These are phyloP conservation scores for Ispidina lecontei DNA, from an alignment of 2,797 vertebrate genomes.

Conservation along the genomic window DNA sequence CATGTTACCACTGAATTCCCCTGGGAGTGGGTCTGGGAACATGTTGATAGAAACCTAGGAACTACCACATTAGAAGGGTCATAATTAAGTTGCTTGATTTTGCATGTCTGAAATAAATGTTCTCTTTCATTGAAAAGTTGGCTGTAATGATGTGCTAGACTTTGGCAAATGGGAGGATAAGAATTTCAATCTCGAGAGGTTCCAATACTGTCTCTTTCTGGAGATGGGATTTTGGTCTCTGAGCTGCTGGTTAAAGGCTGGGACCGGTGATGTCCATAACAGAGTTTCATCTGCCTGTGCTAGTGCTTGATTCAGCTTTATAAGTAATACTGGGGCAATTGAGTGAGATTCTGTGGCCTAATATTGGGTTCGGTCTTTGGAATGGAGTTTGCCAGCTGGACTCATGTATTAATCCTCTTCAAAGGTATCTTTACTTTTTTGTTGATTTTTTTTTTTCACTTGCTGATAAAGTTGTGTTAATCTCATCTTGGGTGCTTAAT, in stretches of 20 bases:
- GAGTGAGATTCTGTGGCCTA: neutral
- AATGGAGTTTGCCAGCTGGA: neutral
- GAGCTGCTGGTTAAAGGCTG: neutral
- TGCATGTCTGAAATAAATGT: conserved; percentile 66
- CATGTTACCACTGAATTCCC: conserved; percentile 80
- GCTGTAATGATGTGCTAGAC: neutral
- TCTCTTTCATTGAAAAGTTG: neutral
- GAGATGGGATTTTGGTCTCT: neutral
- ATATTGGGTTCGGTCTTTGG: neutral
- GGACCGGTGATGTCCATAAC: rapidly evolving
- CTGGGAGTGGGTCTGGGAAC: conserved; percentile 75
- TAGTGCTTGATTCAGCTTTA: neutral
- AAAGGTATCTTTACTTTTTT: neutral
- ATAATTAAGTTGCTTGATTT: conserved; percentile 73
- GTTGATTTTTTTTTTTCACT: neutral
- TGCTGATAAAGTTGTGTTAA: neutral
- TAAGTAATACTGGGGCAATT: neutral
- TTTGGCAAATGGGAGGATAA: neutral
- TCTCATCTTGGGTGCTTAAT: neutral
- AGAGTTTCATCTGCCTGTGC: neutral
- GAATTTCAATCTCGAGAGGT: neutral
- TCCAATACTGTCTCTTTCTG: neutral
- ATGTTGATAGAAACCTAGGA: conserved; percentile 55
- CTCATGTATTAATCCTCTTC: neutral
- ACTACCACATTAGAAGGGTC: conserved; percentile 73